Evolutionary conservation across 2,113 vertebrate genomes (phyloP), one percentile per base, ranked within the genome.

Genomic region (Natator depressus): DNA sequence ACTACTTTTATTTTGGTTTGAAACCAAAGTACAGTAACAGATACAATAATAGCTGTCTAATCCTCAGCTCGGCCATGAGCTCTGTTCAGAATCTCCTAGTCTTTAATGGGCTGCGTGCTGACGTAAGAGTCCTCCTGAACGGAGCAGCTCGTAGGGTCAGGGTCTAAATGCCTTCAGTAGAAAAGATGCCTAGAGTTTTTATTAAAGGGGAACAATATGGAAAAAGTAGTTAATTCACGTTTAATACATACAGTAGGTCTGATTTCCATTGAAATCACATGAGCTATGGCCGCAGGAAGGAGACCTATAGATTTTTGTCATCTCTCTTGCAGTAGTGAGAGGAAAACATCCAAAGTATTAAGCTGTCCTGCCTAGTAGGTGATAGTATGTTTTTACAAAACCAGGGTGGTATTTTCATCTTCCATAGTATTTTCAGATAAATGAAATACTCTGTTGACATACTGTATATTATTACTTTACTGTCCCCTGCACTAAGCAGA

Each of bases 241-340:
- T 97, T 96, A 95, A 95, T 95, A 88, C 83, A 80, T 82, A 91
- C 88, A 87, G 88, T 76, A 94, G 81, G 50, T 92, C 93, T 96
- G 95, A 97, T 93, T 97, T 86, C 90, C 92, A 86, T 94, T 97
- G 95, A 96, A 93, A 89, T 93, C 2, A 1, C 29, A 88, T 94
- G 82, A 89, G 42, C 95, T 95, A 92, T 59, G 47, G 65, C 93
- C 84, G 88, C 79, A 95, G 88, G 84, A 97, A 92, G 53, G 83
- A 92, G 87, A 22, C 72, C 80, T 89, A 11, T 72, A 88, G 72
- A 57, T 88, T 95, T 93, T 91, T 85, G 92, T 89, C 57, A 89
- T 95, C 31, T 81, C 9, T 81, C 55, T 75, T 86, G 78, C 91
- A 92, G 50, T 91, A 84, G 85, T 62, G 89, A 87, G 90, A 69